Evolutionary conservation across 2,113 vertebrate genomes (phyloP), one percentile per base, ranked within the genome.

Genomic region (Podilymbus podiceps): DNA sequence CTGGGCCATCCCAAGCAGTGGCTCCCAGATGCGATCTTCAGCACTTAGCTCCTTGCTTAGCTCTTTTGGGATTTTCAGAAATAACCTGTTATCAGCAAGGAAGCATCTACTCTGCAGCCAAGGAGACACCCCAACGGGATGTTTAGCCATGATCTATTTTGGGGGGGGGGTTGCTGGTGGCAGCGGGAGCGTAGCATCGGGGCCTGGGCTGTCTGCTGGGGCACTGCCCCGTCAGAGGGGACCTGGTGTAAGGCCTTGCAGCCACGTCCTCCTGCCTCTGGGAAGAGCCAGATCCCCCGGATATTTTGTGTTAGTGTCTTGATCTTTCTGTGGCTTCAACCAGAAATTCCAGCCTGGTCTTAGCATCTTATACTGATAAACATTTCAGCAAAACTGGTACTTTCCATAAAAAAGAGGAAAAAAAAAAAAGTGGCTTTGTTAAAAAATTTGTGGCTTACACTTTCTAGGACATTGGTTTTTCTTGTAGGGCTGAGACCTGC

Each of bases 141-240:
- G 12, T 30, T 31, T 31, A 46, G 8, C 40, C 35, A 20, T 8
- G 5, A 8, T 7, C 27, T 42, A 15, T 24, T 55, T 38, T 38
- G 38, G 38, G 38, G 38, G 38, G 38, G 38, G 38, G 38, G 15
- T 9, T 21, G 23, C 2, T 46, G 40, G 52, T 58, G 58, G 30
- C 9, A 14, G 14, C 1, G 2, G 52, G 38, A 64, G 27, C 2
- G 0, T 11, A 33, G 44, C 33, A 20, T 5, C 1, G 3, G 33
- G 72, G 40, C 11, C 2, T 11, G 69, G n/a, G 46, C 23, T 30
- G 31, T 42, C 42, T 69, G 11, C 55, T 40, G 38, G 15, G 40
- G 11, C n/a, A 25, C 23, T 23, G 16, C 21, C 75, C 28, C 1
- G 0, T 21, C 58, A 25, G 12, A 44, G 25, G 30, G 23, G 15